Base-by-base conservation (phyloP, 2,797 vertebrate species). In the Coregonus ussuriensis region DNA sequence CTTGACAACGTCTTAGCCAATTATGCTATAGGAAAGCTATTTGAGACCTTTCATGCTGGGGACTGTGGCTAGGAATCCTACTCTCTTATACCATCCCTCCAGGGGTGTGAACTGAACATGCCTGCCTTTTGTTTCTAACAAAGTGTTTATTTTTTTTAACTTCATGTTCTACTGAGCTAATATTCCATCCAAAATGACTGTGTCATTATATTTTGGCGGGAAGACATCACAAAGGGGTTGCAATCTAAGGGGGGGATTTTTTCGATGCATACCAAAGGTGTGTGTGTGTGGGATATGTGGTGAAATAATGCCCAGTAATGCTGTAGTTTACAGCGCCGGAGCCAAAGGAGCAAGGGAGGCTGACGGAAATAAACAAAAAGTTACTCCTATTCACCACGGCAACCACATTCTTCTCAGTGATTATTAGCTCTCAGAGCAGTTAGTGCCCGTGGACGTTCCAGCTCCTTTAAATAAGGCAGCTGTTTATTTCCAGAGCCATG, bases 391-490 rank as follows among this genome's bases (percentile, higher is more conserved):
- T 74, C 72, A 4, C 83, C 77, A 81, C 74, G 71, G 85, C 79
- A 83, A 86, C 88, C 25, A 37, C 77, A 72, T 83, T 83, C 80
- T 71, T 80, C 31, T 25, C 33, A 7, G n/a, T 78, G 66, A 77
- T 74, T 76, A 80, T 79, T 81, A 80, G 66, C 63, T 29, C 76
- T 80, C 73, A 70, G 54, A 75, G 63, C 63, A 54, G 74, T 67
- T 47, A 47, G 41, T 11, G 41, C 41, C 41, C 41, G 11, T 0
- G 41, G 41, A 47, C 11, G 41, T 47, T 81, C 73, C 86, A 81
- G 72, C 72, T 72, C 65, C 76, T 59, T 84, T 78, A 76, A 81
- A 83, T 47, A 13, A 35, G 62, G 62, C 90, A 90, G 86, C 89
- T 89, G 89, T 71, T 81, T 56, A 53, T 81, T 70, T 62, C 41